Evolutionary conservation across 2,888 invertebrate genomes (phyloP), one percentile per base, ranked within the genome.

Genomic region (Mesoligia furuncula): DNA sequence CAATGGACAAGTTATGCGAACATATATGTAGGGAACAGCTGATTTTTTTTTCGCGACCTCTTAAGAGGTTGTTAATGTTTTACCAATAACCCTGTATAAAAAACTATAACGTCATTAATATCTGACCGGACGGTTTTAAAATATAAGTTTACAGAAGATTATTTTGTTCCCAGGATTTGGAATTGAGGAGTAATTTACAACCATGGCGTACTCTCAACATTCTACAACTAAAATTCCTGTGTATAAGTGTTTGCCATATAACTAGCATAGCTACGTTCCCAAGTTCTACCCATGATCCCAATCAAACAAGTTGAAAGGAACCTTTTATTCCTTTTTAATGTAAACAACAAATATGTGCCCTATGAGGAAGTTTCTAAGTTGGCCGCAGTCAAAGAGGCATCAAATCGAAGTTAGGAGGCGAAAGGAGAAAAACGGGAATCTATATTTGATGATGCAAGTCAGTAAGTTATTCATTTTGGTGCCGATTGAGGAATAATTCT

Each of bases 401-500:
- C 27, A 73, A 65, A 59, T 59, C 51, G 39, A 77, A 83, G 84
- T 83, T 79, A 73, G 79, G 73, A 82, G 71, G n/a, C 71, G 51
- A 64, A 73, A 77, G 82, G 87, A 87, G 90, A 90, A 92, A 92
- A 92, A 90, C 87, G 79, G 74, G 84, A 84, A 92, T 93, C 85
- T 90, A 93, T 93, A 88, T 93, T 93, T 92, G 91, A 93, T 93
- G 90, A 91, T 89, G 80, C 85, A 83, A 87, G 83, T 81, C 84
- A 85, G 69, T 87, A 85, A 92, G 89, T 90, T 93, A 93, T 92
- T 93, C 92, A 93, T 89, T 88, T 75, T 86, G 87, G 81, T 80
- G 86, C 79, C 91, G 92, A 93, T 92, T 91, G 92, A 90, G 90
- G 87, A 93, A 92, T 92, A 92, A 92, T 92, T 90, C 88, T 84